Evolutionary conservation across 2,888 invertebrate genomes (phyloP).

Genomic region (Caprella mutica): DNA sequence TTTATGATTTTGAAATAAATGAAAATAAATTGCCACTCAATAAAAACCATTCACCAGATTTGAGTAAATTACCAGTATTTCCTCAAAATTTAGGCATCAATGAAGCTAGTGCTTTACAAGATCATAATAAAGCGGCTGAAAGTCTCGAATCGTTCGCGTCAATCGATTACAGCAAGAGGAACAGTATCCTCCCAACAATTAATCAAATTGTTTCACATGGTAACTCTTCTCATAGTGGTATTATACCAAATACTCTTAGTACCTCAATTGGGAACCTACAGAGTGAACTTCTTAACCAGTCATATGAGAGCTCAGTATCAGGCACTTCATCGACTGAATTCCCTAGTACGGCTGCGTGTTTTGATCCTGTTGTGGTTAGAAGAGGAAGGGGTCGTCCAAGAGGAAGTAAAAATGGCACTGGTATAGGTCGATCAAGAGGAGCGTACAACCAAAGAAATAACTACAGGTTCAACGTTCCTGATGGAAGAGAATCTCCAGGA

Average conservation of each 20-base stretch:
- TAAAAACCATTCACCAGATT: too few species aligned
- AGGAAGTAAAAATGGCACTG: constrained; percentile 32
- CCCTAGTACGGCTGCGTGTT: constrained; percentile 9
- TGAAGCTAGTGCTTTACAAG: too few species aligned
- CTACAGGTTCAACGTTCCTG: not conserved
- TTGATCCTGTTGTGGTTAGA: constrained; percentile 17
- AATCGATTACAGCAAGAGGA: too few species aligned
- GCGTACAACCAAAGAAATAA: not conserved
- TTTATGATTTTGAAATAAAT: too few species aligned
- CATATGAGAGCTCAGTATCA: constrained; percentile 12
- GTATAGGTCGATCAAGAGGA: constrained; percentile 19
- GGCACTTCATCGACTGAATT: constrained; percentile 13
- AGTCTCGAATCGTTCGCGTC: too few species aligned
- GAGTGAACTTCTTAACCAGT: constrained; percentile 7
- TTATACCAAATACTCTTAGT: constrained; percentile 2
- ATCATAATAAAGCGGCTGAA: too few species aligned
- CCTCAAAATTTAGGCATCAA: too few species aligned
- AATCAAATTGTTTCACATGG: not conserved
- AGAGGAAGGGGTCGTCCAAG: constrained; percentile 28
- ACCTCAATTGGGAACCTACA: not conserved
- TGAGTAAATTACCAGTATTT: too few species aligned
- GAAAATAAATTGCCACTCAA: too few species aligned
- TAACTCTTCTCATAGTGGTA: not conserved
- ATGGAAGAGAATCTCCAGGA: constrained; percentile 13
- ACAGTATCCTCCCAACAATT: too few species aligned